Base-by-base conservation (phyloP, 2,888 invertebrate genomes). In the Drosophila tripunctata region DNA sequence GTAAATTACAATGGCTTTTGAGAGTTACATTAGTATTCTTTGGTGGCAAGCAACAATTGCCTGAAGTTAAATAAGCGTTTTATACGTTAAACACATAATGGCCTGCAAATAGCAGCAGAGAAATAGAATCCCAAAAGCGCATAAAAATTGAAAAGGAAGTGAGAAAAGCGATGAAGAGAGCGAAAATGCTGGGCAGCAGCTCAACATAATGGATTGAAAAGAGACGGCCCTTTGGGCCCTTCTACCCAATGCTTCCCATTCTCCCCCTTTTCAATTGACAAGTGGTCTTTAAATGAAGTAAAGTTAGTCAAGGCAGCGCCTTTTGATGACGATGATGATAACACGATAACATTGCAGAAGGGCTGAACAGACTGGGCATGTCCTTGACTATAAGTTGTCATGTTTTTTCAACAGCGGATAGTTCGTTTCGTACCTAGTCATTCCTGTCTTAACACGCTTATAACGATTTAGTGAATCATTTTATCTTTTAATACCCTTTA, bases 281-380 rank as follows among this genome's bases (percentile, higher is more conserved):
- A 81, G 81, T 81, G 78, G 80, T 67, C 71, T 87, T 84, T 81
- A 78, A 87, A 81, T 87, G 81, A 80, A 84, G 84, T 78, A 67
- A 60, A 73, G 69, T 54, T 50, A 31, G 50, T 14, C 31, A 30
- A 35, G 21, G 40, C 44, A 24, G 41, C 19, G 41, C 14, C 17
- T 19, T 55, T 38, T 45, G 31, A 65, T 36, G 45, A 36, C 27
- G 35, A 50, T 19, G 35, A 50, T 19, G 52, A 54, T 61, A 22
- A 35, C 44, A 15, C 30, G 30, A 27, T 27, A 27, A 27, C 27
- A 27, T 27, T 8, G 6, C 27, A 8, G 21, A 17, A 17, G 43
- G 38, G 24, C 12, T 6, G 14, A 44, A 14, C 41, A 41, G 48
- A 30, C 47, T 68, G 45, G 45, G 57, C 55, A 61, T 69, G 87